Base-by-base conservation (phyloP, 2,113 vertebrate genomes). In the Cottus gobio region DNA sequence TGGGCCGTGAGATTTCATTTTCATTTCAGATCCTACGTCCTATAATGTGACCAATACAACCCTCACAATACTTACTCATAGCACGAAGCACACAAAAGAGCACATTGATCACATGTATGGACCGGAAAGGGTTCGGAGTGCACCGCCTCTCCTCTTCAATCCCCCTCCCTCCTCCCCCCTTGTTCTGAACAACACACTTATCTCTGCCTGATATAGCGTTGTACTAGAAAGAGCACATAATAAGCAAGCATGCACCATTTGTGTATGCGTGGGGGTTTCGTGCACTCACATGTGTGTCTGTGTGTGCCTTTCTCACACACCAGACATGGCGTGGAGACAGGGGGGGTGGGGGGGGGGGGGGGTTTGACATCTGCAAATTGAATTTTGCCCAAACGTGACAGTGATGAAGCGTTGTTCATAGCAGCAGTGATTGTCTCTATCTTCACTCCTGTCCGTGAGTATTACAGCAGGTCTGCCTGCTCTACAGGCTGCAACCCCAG, bases 371-470 rank as follows among this genome's bases (percentile, higher is more conserved):
- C 91, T 90, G 95, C 92, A 97, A 97, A 95, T 95, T 93, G 93
- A 96, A 95, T 96, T 97, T 95, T 95, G 96, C 93, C 93, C 93
- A 90, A 91, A 96, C 91, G 89, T 95, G 95, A 95, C 95, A 96
- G 94, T 95, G 95, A 96, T 96, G 95, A 96, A 94, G 95, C 96
- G 94, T 94, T 96, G 95, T 96, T 95, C 94, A 94, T 94, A 95
- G 95, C 94, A 94, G 95, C 95, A 89, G 93, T 96, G 96, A 92
- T 94, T 95, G 94, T 96, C 96, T 96, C 95, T 95, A 96, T 96
- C 94, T 93, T 92, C 93, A 94, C 90, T 93, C 88, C 90, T 94
- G 93, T 94, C 93, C 83, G 18, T 37, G 91, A 89, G 93, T 90
- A 93, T 94, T 94, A 94, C 88, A 90, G 84, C 89, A 68, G 71